A percentile compares a stretch with the other conserved stretches of the same genome.
These are phyloP conservation scores for Temnothorax ravouxi DNA, from an alignment of 2,888 invertebrate genomes.

Conservation along the genomic window DNA sequence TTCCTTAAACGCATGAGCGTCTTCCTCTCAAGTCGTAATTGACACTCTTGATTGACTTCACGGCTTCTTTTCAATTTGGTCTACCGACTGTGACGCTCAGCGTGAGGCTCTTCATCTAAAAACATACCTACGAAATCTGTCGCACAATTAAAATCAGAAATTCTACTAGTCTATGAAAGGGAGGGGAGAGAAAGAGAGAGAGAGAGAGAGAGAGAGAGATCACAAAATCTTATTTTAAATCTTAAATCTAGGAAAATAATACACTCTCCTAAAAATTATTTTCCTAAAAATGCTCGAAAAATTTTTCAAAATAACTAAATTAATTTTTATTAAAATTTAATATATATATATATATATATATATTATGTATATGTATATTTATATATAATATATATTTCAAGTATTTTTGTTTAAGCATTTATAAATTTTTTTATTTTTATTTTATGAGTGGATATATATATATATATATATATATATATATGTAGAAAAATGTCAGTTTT, in stretches of 20 bases:
- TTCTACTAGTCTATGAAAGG: background rate
- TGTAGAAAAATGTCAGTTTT: background rate
- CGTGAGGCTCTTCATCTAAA: constrained; percentile 58
- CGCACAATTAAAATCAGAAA: constrained; percentile 53
- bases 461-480: background rate
- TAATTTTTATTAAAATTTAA: background rate
- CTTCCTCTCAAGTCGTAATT: constrained; percentile 56
- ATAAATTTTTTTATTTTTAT: background rate
- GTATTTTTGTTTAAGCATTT: background rate
- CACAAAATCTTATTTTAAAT: background rate
- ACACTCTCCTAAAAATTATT: background rate
- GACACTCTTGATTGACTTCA: constrained; percentile 62
- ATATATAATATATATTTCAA: background rate
- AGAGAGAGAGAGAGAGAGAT: background rate
- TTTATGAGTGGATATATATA: too few relatives aligned
- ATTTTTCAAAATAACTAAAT: background rate
- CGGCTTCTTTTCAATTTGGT: constrained; percentile 78
- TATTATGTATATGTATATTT: background rate
- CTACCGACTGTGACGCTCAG: constrained; percentile 51
- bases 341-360: background rate
- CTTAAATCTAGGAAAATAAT: background rate
- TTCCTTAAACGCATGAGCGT: constrained; percentile 28
- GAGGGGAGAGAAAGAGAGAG: background rate
- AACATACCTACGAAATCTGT: constrained; percentile 37
- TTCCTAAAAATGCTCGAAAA: background rate